A percentile compares a stretch with the other conserved stretches of the same genome.
These are phyloP conservation scores for Stegodyphus mimosarum DNA, from an alignment of 1,140 invertebrate species.

Conservation along the genomic window DNA sequence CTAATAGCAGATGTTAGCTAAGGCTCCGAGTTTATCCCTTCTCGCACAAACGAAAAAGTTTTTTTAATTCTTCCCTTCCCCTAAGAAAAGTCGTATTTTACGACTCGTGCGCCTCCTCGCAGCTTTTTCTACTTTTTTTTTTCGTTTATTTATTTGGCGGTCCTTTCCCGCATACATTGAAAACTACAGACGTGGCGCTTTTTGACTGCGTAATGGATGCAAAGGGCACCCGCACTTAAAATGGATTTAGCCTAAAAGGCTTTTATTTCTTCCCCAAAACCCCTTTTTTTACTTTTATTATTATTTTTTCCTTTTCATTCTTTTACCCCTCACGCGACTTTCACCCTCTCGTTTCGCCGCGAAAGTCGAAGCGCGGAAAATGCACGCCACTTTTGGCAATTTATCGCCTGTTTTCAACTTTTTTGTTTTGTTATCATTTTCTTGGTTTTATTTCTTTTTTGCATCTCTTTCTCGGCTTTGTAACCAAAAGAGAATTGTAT, in stretches of 20 bases:
- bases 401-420: slow-evolving; percentile 31
- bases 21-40: slow-evolving; percentile 48
- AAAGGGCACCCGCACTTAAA: slow-evolving; percentile 47
- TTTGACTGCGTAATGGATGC: slow-evolving; percentile 59
- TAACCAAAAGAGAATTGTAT: no score
- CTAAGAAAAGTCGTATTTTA: slow-evolving; percentile 27
- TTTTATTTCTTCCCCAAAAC: slow-evolving; percentile 51
- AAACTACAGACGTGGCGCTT: slow-evolving; percentile 54
- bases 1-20: slow-evolving; percentile 58
- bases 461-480: background rate
- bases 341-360: slow-evolving; percentile 41
- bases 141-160: slow-evolving; percentile 37
- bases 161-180: slow-evolving; percentile 48
- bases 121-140: slow-evolving; percentile 15
- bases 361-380: slow-evolving; percentile 26
- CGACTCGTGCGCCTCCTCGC: slow-evolving; percentile 23
- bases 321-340: slow-evolving; percentile 12
- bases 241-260: slow-evolving; percentile 61
- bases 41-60: slow-evolving; percentile 36
- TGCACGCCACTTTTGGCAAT: slow-evolving; percentile 49
- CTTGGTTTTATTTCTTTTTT: no score
- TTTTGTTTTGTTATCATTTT: slow-evolving; percentile 37
- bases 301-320: slow-evolving; percentile 43
- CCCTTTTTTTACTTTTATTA: slow-evolving; percentile 15
- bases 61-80: background rate